Conservation (phyloP, 2,888 invertebrate genomes). For the Eupeodes latifasciatus region DNA sequence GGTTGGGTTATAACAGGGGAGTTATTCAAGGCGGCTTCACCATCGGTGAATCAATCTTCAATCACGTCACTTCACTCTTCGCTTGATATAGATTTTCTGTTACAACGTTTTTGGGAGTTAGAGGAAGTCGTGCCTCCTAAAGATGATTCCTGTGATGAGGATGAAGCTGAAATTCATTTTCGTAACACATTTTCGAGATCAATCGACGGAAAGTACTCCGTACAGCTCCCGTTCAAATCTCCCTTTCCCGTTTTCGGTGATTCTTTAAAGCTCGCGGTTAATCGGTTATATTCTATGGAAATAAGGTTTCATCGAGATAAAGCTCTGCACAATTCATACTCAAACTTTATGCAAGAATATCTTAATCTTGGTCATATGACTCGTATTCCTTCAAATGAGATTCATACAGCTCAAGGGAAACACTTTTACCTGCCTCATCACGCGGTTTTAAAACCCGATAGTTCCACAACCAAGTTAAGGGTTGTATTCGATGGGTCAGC, state of each 20-base stretch:
- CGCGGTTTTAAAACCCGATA: no score
- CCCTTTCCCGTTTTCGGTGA: neutral
- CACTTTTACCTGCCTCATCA: neutral
- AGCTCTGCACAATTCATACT: neutral
- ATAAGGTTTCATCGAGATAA: neutral
- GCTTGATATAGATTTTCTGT: neutral
- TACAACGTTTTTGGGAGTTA: neutral
- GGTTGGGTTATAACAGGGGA: conserved; percentile 1
- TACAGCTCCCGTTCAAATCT: neutral
- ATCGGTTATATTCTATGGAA: neutral
- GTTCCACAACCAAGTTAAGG: no score
- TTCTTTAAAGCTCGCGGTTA: neutral
- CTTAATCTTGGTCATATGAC: neutral
- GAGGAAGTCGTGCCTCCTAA: neutral
- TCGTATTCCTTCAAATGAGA: conserved; percentile 1
- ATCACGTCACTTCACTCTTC: neutral
- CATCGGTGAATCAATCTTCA: neutral
- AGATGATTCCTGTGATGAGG: neutral
- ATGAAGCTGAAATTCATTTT: neutral
- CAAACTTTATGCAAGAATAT: neutral
- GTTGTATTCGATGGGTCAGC: no score
- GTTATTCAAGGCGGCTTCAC: neutral
- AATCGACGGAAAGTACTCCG: neutral
- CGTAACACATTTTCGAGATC: neutral
- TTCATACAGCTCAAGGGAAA: neutral